A percentile compares a stretch with the other conserved stretches of the same genome.
Evolutionary conservation across 1,140 invertebrate species (phyloP).

Genomic region (Drosophila littoralis): DNA sequence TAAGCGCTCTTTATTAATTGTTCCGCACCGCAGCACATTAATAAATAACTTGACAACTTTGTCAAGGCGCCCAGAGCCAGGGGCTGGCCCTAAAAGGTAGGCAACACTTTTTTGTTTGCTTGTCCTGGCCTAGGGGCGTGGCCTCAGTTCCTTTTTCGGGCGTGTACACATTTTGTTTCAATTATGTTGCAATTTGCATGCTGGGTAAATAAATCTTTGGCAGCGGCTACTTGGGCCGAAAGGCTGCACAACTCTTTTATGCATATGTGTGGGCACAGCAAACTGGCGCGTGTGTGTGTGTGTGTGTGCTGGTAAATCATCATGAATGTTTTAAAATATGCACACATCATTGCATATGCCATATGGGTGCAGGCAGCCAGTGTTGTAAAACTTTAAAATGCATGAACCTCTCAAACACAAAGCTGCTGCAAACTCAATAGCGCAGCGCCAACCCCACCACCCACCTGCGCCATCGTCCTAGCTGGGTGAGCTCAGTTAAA

Average conservation of each 20-base stretch:
- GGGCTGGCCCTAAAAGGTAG: slow-evolving; percentile 26
- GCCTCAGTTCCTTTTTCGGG: neutral
- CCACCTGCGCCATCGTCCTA: neutral
- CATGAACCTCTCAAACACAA: slow-evolving; percentile 61
- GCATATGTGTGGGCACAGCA: slow-evolving; percentile 30
- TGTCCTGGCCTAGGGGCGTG: neutral
- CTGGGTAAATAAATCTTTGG: slow-evolving; percentile 70
- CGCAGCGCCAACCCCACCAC: neutral
- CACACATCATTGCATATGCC: slow-evolving; percentile 73
- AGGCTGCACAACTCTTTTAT: slow-evolving; percentile 40
- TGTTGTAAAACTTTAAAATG: slow-evolving; percentile 66
- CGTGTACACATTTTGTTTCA: slow-evolving; percentile 64
- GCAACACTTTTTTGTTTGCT: slow-evolving; percentile 16
- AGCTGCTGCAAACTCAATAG: slow-evolving; percentile 71
- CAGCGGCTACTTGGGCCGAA: slow-evolving; percentile 40
- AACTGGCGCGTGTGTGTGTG: slow-evolving; percentile 28
- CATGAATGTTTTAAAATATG: slow-evolving; percentile 74
- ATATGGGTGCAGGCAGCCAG: slow-evolving; percentile 19
- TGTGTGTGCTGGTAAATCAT: slow-evolving; percentile 70
- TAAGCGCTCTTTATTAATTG: slow-evolving; percentile 50
- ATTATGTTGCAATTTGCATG: slow-evolving; percentile 74
- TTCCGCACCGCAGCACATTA: slow-evolving; percentile 36
- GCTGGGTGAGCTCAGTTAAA: slow-evolving; percentile 50
- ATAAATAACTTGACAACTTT: slow-evolving; percentile 40
- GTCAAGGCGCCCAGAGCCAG: neutral